Conservation (phyloP, 2,888 invertebrate species). For the Pteria penguin region DNA sequence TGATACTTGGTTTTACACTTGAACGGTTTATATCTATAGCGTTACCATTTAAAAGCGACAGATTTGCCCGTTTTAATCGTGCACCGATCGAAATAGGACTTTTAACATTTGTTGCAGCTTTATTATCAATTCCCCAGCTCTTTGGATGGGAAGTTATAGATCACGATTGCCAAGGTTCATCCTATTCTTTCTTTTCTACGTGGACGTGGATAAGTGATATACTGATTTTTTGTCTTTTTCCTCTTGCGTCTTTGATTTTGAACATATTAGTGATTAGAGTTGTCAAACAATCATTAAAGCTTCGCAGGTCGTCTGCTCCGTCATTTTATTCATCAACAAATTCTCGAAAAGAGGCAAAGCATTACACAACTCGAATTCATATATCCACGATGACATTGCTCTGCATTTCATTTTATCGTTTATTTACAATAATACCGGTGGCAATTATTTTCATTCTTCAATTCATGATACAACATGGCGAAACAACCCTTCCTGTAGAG, state of each 20-base stretch:
- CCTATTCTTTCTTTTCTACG: constrained; percentile 55
- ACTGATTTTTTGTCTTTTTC: constrained; percentile 67
- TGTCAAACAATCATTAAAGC: constrained; percentile 18
- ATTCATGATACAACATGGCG: constrained; percentile 60
- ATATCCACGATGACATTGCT: constrained; percentile 69
- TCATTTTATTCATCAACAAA: not conserved
- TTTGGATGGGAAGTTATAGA: constrained; percentile 73
- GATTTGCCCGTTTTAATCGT: constrained; percentile 69
- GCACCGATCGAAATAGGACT: constrained; percentile 69
- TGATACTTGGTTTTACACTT: constrained; percentile 77
- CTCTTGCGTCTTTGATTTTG: constrained; percentile 62
- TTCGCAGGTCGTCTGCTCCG: constrained; percentile 13
- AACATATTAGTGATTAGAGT: constrained; percentile 67
- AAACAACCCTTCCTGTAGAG: constrained; percentile 53
- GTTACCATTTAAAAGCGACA: constrained; percentile 71
- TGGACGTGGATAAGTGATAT: constrained; percentile 71
- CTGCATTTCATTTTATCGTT: constrained; percentile 73
- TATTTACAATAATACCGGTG: constrained; percentile 72
- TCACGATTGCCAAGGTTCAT: constrained; percentile 34
- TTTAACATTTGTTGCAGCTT: constrained; percentile 58
- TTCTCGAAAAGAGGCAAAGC: constrained; percentile 12
- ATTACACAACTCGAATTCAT: constrained; percentile 42
- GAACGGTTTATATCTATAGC: constrained; percentile 76
- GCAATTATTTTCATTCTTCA: constrained; percentile 68
- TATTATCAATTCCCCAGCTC: constrained; percentile 71